Evolutionary conservation across 1,140 invertebrate genomes (phyloP).

Genomic region (Dolichoris vasculosae): DNA sequence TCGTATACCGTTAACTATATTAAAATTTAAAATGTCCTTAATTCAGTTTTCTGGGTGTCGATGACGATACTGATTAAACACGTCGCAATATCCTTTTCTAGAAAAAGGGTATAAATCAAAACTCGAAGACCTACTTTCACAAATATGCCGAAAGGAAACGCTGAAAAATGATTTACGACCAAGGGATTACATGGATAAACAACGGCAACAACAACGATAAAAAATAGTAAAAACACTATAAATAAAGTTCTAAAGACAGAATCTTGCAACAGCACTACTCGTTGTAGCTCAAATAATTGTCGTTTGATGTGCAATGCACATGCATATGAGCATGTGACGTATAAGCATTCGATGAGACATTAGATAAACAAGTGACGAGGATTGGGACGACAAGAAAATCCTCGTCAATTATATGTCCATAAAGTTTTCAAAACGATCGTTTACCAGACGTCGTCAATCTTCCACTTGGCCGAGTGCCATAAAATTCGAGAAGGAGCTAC

Average conservation of each 20-base stretch:
- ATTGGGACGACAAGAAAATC: slow-evolving; percentile 10
- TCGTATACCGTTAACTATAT: neutral
- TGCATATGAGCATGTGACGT: neutral
- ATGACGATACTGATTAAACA: slow-evolving; percentile 1
- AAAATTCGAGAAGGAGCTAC: neutral
- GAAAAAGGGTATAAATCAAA: slow-evolving; percentile 44
- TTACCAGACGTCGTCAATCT: slow-evolving; percentile 32
- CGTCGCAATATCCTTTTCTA: slow-evolving; percentile 15
- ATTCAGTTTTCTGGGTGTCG: slow-evolving; percentile 8
- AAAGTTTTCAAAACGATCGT: slow-evolving; percentile 32
- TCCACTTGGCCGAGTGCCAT: slow-evolving; percentile 14
- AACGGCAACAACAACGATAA: slow-evolving; percentile 11
- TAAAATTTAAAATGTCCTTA: slow-evolving; percentile 15
- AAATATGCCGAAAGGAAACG: slow-evolving; percentile 36
- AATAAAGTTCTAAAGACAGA: slow-evolving; percentile 27
- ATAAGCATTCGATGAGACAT: neutral
- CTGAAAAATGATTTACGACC: slow-evolving; percentile 30
- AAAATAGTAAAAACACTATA: slow-evolving; percentile 16
- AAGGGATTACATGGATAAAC: slow-evolving; percentile 17
- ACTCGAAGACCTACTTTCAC: slow-evolving; percentile 34
- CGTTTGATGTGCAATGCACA: neutral
- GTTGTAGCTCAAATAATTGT: neutral
- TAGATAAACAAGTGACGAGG: slow-evolving; percentile 12
- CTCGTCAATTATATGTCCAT: slow-evolving; percentile 38
- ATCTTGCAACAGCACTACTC: neutral